Evolutionary conservation across 2,113 vertebrate genomes (phyloP).

Genomic region (Chroicocephalus ridibundus): DNA sequence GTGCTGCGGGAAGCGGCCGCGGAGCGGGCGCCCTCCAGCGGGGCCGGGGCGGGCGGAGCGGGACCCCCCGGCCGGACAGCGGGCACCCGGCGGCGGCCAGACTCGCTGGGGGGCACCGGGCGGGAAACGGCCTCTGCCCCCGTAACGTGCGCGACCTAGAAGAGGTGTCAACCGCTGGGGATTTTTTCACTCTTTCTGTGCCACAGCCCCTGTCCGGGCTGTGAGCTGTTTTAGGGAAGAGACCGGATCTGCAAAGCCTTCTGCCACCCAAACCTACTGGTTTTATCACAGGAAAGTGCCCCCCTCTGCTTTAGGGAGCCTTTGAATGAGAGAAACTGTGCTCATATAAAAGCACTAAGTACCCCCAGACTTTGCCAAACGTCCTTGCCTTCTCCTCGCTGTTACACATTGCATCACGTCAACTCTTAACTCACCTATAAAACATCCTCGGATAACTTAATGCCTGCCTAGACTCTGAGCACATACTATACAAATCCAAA

Average conservation of each 20-base stretch:
- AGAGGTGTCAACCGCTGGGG: rapidly evolving
- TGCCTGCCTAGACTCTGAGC: neutral
- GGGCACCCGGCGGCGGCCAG: neutral
- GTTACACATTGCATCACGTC: neutral
- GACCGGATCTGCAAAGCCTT: rapidly evolving
- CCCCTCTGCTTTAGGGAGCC: neutral
- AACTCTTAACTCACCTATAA: neutral
- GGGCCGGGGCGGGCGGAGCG: neutral
- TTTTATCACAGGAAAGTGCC: rapidly evolving
- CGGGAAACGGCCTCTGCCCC: neutral
- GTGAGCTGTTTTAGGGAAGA: rapidly evolving
- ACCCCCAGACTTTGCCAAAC: rapidly evolving
- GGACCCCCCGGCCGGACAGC: neutral
- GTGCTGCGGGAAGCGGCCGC: neutral
- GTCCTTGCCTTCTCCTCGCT: neutral
- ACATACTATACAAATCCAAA: rapidly evolving
- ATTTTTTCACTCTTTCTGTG: neutral
- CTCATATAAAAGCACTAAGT: rapidly evolving
- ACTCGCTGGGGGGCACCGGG: too few species aligned
- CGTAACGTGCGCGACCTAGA: rapidly evolving
- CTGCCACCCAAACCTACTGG: rapidly evolving
- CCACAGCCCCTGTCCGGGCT: rapidly evolving
- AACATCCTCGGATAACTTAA: neutral
- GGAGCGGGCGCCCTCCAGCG: constrained; percentile 14
- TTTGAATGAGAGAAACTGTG: rapidly evolving